A percentile compares a stretch with the other conserved stretches of the same genome.
phyloP scores from a whole-genome alignment of 2,888 invertebrate genomes.

The Noctua comes region DNA sequence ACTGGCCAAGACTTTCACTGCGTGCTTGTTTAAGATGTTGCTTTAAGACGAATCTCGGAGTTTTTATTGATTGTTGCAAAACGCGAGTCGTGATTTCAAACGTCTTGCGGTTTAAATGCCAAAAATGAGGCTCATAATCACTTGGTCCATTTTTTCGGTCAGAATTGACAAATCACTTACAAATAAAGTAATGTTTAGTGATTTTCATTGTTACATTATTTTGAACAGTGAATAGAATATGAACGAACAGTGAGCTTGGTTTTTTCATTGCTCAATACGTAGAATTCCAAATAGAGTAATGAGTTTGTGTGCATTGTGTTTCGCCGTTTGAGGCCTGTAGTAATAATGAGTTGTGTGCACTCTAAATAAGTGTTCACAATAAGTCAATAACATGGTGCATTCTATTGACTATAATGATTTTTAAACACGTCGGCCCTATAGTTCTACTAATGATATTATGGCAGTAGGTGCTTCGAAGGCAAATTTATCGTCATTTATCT shows the following conservation, averaged over 20 bases:
- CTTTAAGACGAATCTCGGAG: conserved; percentile 60
- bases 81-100: conserved; percentile 29
- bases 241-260: conserved; percentile 6
- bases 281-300: conserved; percentile 10
- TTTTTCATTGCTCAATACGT: conserved; percentile 15
- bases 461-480: neutral
- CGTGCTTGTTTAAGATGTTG: conserved; percentile 63
- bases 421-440: neutral
- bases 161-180: neutral
- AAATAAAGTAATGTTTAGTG: conserved; percentile 23
- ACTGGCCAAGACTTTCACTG: conserved; percentile 77
- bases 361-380: conserved; percentile 41
- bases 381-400: conserved; percentile 26
- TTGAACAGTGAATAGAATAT: conserved; percentile 19
- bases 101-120: conserved; percentile 3
- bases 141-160: neutral
- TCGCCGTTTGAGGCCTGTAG: conserved; percentile 3
- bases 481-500: neutral
- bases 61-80: conserved; percentile 63
- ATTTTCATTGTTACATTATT: conserved; percentile 18
- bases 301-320: conserved; percentile 33
- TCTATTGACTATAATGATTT: conserved; percentile 5
- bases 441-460: neutral
- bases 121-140: conserved; percentile 16
- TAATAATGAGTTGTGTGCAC: conserved; percentile 22